phyloP scores from a whole-genome alignment of 2,797 vertebrate species.

The Sebastolobus alascanus region DNA sequence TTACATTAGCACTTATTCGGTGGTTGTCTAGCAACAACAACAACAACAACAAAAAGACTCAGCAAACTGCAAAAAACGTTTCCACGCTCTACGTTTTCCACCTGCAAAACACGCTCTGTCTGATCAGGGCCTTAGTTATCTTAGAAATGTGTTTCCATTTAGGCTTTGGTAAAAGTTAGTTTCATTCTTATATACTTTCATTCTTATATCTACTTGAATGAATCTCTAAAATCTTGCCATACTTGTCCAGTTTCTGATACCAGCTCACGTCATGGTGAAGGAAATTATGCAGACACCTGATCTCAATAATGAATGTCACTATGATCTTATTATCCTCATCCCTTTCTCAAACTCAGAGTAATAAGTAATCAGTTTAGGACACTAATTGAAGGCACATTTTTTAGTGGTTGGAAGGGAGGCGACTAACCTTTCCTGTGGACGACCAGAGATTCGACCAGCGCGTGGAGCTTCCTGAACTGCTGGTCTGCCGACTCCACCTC shows the following conservation, averaged over 20 bases:
- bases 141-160: background rate
- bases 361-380: background rate
- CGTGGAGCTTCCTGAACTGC: conserved; percentile 93
- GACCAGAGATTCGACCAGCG: conserved; percentile 92
- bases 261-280: background rate
- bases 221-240: background rate
- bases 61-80: too few relatives aligned
- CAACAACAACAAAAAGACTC: too few relatives aligned
- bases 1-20: too few relatives aligned
- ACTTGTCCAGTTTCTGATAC: too few relatives aligned
- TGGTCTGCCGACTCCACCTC: conserved; percentile 97
- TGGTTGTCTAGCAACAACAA: too few relatives aligned
- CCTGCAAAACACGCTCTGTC: too few relatives aligned
- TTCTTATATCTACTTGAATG: too few relatives aligned
- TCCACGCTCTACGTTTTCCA: too few relatives aligned
- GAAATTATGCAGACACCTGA: background rate
- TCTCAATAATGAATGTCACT: background rate
- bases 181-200: too few relatives aligned
- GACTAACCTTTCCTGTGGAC: conserved; percentile 93
- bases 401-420: background rate
- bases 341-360: background rate
- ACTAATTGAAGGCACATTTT: background rate
- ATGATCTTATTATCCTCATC: background rate
- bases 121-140: too few relatives aligned
- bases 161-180: background rate